Base-by-base conservation (phyloP, 2,113 vertebrate species). In the Oryzias melastigma region DNA sequence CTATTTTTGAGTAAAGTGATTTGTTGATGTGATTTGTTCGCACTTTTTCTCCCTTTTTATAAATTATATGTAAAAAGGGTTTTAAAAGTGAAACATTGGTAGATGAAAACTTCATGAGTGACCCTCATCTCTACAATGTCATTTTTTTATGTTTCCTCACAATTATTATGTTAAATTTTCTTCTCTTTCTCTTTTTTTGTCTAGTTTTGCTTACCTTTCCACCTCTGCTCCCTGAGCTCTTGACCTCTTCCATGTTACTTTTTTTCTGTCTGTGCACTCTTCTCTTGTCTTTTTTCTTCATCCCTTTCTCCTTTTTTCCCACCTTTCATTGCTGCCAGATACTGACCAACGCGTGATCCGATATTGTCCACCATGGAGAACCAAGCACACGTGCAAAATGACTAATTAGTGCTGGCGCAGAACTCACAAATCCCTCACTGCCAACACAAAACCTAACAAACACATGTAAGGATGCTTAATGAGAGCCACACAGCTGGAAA, bases 351-450 rank as follows among this genome's bases (percentile, higher is more conserved):
- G 22, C 76, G 74, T 52, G 75, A 49, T 24, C 46, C 19, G 41
- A 20, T 5, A 20, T 47, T 76, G 54, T 75, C 73, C 62, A 61
- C 24, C 55, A 65, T 70, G 27, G 14, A 74, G 55, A 52, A 61
- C 69, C 57, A 54, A 49, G 42, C 78, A 51, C 71, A 40, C n/a
- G 84, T 66, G 83, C 69, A 84, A 58, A 65, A 80, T 77, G 35
- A 78, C 73, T 85, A 87, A 86, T 89, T 85, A 86, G 75, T 75
- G 47, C 58, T 80, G 74, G 73, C 68, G 41, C 50, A 6, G 75
- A 61, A 65, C 49, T 74, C 65, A 49, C 59, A 68, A 80, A 75
- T 71, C 71, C 73, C 70, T 55, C 50, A 40, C 59, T 35, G 29
- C 29, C 29, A 7, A 35, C 70, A 24, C 66, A 55, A 51, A 65